Conservation (phyloP, 2,888 invertebrate species). For the Caenorhabditis angaria region DNA sequence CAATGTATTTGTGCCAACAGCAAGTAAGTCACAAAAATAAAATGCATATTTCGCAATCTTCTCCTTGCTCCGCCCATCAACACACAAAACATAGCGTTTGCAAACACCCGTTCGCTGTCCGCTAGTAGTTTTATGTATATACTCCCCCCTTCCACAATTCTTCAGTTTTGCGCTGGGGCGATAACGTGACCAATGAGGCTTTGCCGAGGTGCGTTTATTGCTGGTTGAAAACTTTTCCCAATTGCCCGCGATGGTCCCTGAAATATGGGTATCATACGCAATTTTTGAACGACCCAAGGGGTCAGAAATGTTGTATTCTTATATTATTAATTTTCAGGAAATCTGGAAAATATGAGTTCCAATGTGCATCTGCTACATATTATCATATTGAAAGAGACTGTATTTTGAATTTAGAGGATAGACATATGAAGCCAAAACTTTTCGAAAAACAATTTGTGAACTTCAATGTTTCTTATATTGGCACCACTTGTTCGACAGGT, state of each 20-base stretch:
- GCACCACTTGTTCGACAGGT: slow-evolving; percentile 56
- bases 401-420: slow-evolving; percentile 66
- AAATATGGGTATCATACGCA: slow-evolving; percentile 59
- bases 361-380: slow-evolving; percentile 71
- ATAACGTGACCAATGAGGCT: slow-evolving; percentile 71
- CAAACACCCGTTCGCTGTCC: too few species aligned
- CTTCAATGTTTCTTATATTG: slow-evolving; percentile 61
- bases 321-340: slow-evolving; percentile 41
- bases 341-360: slow-evolving; percentile 69
- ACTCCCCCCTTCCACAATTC: neutral
- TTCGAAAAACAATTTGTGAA: slow-evolving; percentile 47
- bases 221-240: slow-evolving; percentile 71
- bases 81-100: too few species aligned
- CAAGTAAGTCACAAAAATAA: slow-evolving; percentile 46
- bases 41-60: neutral
- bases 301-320: too few species aligned
- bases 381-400: slow-evolving; percentile 69
- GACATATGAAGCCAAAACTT: slow-evolving; percentile 38
- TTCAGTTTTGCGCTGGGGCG: slow-evolving; percentile 69
- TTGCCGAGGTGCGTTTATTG: slow-evolving; percentile 71
- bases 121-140: neutral
- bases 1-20: slow-evolving; percentile 71
- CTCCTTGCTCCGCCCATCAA: too few species aligned
- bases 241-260: slow-evolving; percentile 65
- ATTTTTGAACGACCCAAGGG: slow-evolving; percentile 56